A percentile compares a stretch with the other conserved stretches of the same genome.
Conservation (phyloP, 2,113 vertebrate genomes). For the Telmatochromis sp. region DNA sequence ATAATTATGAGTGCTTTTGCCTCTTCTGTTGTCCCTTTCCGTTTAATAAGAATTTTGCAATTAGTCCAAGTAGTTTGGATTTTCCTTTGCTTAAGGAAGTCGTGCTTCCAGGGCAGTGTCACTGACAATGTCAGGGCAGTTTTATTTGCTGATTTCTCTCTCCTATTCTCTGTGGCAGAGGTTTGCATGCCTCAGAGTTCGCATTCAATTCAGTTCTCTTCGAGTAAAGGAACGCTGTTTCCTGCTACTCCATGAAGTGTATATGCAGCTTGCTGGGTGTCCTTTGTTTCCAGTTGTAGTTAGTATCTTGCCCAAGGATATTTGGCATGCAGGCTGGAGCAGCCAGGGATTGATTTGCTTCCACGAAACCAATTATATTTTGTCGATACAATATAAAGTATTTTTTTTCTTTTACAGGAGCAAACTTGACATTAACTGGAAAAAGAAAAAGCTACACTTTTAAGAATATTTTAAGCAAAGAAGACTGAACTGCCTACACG, state of each 20-base stretch:
- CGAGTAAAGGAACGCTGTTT: neutral
- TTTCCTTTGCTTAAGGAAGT: neutral
- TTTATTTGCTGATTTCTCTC: neutral
- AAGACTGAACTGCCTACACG: neutral
- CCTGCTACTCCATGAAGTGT: accelerated
- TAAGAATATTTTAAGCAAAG: neutral
- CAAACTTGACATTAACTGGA: neutral
- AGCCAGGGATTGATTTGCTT: neutral
- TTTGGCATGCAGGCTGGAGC: neutral
- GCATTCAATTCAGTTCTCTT: neutral
- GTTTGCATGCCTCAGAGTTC: neutral
- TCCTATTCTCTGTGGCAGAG: neutral
- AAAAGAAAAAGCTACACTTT: neutral
- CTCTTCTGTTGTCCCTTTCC: neutral
- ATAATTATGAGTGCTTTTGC: neutral
- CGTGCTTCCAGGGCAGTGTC: neutral
- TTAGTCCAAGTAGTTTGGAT: neutral
- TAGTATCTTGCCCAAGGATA: neutral
- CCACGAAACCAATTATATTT: neutral
- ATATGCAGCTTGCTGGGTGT: neutral
- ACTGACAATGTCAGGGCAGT: accelerated
- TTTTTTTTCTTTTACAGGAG: neutral
- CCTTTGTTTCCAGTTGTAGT: neutral
- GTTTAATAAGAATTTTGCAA: neutral
- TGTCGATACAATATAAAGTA: accelerated